phyloP scores from a whole-genome alignment of 2,888 invertebrate species.

The Carcina quercana region DNA sequence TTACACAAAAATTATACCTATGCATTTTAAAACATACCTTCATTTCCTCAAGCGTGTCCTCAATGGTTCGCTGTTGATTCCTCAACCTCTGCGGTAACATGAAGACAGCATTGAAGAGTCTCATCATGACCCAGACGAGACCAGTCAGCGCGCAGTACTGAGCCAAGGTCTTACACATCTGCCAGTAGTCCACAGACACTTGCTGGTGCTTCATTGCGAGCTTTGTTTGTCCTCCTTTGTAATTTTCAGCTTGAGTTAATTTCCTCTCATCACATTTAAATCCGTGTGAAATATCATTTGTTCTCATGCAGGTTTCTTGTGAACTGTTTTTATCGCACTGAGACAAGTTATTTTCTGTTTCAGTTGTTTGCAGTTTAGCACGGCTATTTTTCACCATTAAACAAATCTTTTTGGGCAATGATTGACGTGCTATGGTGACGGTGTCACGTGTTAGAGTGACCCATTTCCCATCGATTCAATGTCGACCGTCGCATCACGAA shows the following conservation, averaged over 20 bases:
- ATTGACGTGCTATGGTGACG: too few species aligned
- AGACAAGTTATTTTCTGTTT: too few species aligned
- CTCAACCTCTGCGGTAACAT: slow-evolving; percentile 76
- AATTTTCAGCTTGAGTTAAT: neutral
- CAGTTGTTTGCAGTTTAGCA: too few species aligned
- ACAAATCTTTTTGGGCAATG: too few species aligned
- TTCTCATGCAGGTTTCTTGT: too few species aligned
- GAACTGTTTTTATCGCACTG: too few species aligned
- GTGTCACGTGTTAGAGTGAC: slow-evolving; percentile 40
- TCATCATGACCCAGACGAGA: slow-evolving; percentile 78
- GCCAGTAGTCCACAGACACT: slow-evolving; percentile 79
- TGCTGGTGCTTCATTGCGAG: slow-evolving; percentile 76
- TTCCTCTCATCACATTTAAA: too few species aligned
- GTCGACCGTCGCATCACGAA: slow-evolving; percentile 37
- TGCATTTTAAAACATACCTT: too few species aligned
- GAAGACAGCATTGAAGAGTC: slow-evolving; percentile 78
- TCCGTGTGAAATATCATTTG: too few species aligned
- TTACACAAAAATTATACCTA: too few species aligned
- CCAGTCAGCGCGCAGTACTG: slow-evolving; percentile 77
- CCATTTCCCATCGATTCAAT: slow-evolving; percentile 49
- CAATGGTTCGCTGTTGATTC: slow-evolving; percentile 66
- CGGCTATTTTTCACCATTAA: too few species aligned
- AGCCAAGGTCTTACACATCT: slow-evolving; percentile 77
- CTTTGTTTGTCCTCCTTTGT: slow-evolving; percentile 1
- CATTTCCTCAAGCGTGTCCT: slow-evolving; percentile 64